Evolutionary conservation across 2,888 invertebrate genomes (phyloP).

Genomic region (Pinctada fucata): DNA sequence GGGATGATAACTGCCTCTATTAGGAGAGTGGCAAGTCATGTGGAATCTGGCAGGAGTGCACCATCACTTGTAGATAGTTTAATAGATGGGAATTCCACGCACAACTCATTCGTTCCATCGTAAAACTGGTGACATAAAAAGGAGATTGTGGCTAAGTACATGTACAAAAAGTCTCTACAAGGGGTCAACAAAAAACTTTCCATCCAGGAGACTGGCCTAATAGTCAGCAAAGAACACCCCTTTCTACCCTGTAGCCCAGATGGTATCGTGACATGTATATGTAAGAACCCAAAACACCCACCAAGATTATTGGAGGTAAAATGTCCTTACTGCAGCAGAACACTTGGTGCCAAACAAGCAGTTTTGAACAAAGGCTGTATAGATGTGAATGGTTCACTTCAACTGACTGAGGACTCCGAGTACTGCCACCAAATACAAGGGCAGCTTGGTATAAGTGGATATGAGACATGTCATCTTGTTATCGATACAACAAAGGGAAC

Average conservation of each 20-base stretch:
- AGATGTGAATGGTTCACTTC: neutral
- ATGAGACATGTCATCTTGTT: constrained; percentile 4
- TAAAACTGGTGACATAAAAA: constrained; percentile 10
- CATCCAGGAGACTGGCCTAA: neutral
- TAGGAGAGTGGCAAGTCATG: neutral
- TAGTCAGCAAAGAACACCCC: neutral
- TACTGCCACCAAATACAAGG: constrained; percentile 21
- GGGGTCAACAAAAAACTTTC: neutral
- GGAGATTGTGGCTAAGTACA: neutral
- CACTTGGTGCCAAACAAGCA: neutral
- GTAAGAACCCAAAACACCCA: neutral
- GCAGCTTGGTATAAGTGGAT: constrained; percentile 4
- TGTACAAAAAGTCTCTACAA: neutral
- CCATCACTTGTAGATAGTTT: neutral
- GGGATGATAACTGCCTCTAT: constrained; percentile 17
- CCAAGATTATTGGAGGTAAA: constrained; percentile 11
- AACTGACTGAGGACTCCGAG: neutral
- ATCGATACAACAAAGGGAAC: constrained; percentile 16
- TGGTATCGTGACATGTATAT: constrained; percentile 3
- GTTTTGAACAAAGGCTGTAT: neutral
- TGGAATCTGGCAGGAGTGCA: neutral
- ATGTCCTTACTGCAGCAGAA: neutral
- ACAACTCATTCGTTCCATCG: neutral
- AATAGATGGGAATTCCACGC: neutral
- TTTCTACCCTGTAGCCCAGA: constrained; percentile 13